A percentile compares a stretch with the other conserved stretches of the same genome.
Evolutionary conservation across 2,113 vertebrate genomes (phyloP).

Genomic region (Bubalus kerabau): DNA sequence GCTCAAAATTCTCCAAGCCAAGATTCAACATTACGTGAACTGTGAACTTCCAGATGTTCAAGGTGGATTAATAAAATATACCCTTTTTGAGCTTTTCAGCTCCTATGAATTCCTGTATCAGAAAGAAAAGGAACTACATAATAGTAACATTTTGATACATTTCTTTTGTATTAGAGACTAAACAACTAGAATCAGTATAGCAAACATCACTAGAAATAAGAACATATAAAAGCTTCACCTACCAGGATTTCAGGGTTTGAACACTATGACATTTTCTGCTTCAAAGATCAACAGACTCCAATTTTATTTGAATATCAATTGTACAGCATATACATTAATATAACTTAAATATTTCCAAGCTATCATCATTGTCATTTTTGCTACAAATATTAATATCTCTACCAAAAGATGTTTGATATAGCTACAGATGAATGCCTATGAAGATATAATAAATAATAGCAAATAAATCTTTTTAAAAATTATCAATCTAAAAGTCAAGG

Average conservation of each 20-base stretch:
- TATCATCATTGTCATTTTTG: not conserved
- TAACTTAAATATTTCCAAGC: constrained; percentile 23
- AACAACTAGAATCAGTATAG: constrained; percentile 65
- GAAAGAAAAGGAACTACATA: constrained; percentile 51
- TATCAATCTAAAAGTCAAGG: constrained; percentile 18
- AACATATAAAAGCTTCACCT: constrained; percentile 13
- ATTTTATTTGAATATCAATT: constrained; percentile 20
- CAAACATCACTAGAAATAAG: constrained; percentile 53
- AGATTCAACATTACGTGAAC: not conserved
- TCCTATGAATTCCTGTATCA: constrained; percentile 41
- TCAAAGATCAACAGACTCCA: constrained; percentile 27
- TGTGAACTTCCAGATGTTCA: not conserved
- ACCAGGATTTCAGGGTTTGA: constrained; percentile 31
- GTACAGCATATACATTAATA: not conserved
- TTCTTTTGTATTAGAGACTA: constrained; percentile 57
- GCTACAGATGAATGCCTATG: constrained; percentile 3
- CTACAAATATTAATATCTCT: not conserved
- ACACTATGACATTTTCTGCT: not conserved
- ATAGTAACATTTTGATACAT: constrained; percentile 35
- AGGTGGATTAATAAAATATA: not conserved
- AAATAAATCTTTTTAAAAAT: constrained; percentile 28
- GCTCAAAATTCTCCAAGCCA: not conserved
- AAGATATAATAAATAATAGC: not conserved
- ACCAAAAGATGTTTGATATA: constrained; percentile 18
- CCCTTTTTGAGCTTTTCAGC: constrained; percentile 66